Evolutionary conservation across 2,113 vertebrate species (phyloP), one percentile per base, ranked within the genome.

Genomic region (Rhineura floridana): DNA sequence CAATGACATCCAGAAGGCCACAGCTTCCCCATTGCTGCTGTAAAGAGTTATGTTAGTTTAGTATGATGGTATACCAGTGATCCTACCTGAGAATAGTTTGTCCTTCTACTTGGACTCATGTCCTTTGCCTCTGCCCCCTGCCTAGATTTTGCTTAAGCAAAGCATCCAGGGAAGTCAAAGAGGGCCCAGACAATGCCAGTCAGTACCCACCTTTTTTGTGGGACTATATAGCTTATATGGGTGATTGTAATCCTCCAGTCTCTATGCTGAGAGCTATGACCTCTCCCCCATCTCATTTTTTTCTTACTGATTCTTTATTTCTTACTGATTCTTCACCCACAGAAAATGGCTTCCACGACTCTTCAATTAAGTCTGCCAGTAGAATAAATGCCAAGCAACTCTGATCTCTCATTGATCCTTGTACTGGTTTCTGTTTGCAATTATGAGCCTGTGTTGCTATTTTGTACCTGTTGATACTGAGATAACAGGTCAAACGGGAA

Each of bases 401-500:
- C 69, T 85, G 91, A 92, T 87, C 89, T 90, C 85, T 6, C 0
- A 0, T 62, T 83, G 90, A 83, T 84, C 88, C 84, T 81, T 62
- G 75, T 85, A 84, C 93, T 94, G 89, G 91, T 94, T 91, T 90
- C 93, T 92, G 86, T 36, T 67, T 0, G 0, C 85, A 90, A 87
- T 92, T 89, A 91, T 52, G 84, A 90, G 87, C 87, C 85, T 84
- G 50, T 77, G 90, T 91, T 87, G 87, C 90, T 88, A 63, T 89
- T 91, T 92, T 90, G 88, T 93, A 89, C 85, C 39, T 70, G 21
- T 9, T 28, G 39, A 87, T 89, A 90, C 84, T 1, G 7, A 91
- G 94, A 93, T 89, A 93, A 93, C 82, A 84, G 88, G 78, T 93
- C 93, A 90, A 82, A 88, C 30, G 89, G 73, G 88, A 85, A 81